Percentiles rank a stretch among this genome's conserved stretches.
Evolutionary conservation across 2,888 invertebrate species (phyloP).

Genomic region (Gandaritis pyraliata): DNA sequence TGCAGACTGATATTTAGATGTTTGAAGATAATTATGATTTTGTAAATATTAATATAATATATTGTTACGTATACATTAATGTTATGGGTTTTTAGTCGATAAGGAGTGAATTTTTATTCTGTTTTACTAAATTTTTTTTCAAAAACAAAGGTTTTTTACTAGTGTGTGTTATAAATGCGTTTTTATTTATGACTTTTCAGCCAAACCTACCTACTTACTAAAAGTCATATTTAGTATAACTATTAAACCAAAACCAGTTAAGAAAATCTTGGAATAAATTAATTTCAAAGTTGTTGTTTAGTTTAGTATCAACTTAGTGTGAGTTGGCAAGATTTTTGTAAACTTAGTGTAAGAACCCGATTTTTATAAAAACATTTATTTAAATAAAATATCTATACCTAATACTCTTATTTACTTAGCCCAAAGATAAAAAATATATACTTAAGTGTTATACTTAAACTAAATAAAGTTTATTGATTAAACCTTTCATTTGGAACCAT

Average conservation of each 20-base stretch:
- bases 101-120: neutral
- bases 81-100: conserved; percentile 40
- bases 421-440: conserved; percentile 1
- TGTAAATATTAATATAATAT: conserved; percentile 56
- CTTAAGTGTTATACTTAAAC: neutral
- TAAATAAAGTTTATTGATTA: neutral
- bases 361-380: neutral
- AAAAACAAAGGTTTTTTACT: no score
- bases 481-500: conserved; percentile 21
- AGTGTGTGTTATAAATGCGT: no score
- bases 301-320: neutral
- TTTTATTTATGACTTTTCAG: neutral
- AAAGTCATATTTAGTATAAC: conserved; percentile 1
- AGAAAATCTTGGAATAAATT: neutral
- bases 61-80: conserved; percentile 31
- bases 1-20: conserved; percentile 81
- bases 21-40: conserved; percentile 54
- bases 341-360: neutral
- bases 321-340: conserved; percentile 6
- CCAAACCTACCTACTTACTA: no score
- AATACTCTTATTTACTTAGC: conserved; percentile 1
- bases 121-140: neutral
- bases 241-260: conserved; percentile 1
- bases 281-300: neutral
- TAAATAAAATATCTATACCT: conserved; percentile 4